Evolutionary conservation across 2,888 invertebrate species (phyloP).

Genomic region (Heliothis peltigera): DNA sequence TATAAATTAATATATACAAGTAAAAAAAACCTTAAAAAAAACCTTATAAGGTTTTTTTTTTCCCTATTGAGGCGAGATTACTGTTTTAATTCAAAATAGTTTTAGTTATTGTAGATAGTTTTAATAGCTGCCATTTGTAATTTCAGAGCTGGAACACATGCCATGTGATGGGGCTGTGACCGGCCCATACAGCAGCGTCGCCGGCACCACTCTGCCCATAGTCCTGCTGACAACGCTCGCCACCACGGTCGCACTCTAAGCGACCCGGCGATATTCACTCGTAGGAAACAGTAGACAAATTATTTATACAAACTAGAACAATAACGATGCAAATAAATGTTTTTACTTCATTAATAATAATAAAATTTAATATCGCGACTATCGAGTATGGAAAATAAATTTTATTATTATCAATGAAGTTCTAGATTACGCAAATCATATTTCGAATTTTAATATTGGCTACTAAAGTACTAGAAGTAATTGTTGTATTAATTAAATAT

Average conservation of each 20-base stretch:
- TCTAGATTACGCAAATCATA: conserved; percentile 36
- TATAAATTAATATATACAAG: too few species aligned
- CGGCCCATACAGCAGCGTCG: conserved; percentile 87
- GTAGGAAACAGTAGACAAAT: conserved; percentile 57
- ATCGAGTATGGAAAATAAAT: too few species aligned
- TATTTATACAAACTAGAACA: conserved; percentile 62
- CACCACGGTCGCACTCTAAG: conserved; percentile 84
- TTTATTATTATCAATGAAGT: conserved; percentile 25
- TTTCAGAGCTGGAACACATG: conserved; percentile 85
- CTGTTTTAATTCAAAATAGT: too few species aligned
- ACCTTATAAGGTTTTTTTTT: too few species aligned
- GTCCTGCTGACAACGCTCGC: conserved; percentile 83
- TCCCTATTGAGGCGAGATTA: too few species aligned
- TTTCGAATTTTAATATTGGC: conserved; percentile 50
- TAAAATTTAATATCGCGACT: conserved; percentile 15
- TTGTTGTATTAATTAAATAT: conserved; percentile 51
- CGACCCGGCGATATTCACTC: conserved; percentile 13
- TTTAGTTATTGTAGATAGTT: neutral
- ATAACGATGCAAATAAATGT: conserved; percentile 52
- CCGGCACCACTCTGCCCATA: conserved; percentile 82
- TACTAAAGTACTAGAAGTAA: conserved; percentile 55
- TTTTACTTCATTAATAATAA: conserved; percentile 30
- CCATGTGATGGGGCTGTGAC: conserved; percentile 88
- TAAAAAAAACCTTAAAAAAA: too few species aligned
- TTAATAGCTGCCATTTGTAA: neutral